phyloP scores from a whole-genome alignment of 2,888 invertebrate species.

The Caenorhabditis sulstoni region DNA sequence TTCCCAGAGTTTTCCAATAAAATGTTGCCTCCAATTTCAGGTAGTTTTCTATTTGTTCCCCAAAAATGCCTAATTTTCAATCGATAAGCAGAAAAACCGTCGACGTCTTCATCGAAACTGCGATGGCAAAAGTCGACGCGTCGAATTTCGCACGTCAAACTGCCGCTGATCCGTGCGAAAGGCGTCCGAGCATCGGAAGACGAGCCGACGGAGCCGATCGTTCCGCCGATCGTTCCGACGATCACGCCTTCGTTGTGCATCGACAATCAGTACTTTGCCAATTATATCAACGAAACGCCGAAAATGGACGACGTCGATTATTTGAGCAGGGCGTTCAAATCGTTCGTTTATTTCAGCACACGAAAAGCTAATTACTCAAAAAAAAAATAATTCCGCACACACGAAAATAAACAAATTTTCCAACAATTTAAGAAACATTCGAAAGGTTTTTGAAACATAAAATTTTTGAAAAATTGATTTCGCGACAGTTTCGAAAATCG shows the following conservation, averaged over 20 bases:
- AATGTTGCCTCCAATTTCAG: slow-evolving; percentile 50
- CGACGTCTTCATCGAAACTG: slow-evolving; percentile 16
- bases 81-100: no score
- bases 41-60: slow-evolving; percentile 5
- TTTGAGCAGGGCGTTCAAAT: slow-evolving; percentile 35
- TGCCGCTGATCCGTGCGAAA: slow-evolving; percentile 32
- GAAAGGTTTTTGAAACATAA: no score
- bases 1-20: not conserved
- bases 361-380: not conserved
- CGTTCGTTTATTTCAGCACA: slow-evolving; percentile 36
- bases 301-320: slow-evolving; percentile 40
- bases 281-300: slow-evolving; percentile 39
- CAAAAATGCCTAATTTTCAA: no score
- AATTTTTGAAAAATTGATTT: no score
- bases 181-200: not conserved
- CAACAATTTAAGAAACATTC: no score
- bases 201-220: slow-evolving; percentile 1
- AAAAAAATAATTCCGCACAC: no score
- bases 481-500: no score
- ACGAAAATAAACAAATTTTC: no score
- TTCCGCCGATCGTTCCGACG: slow-evolving; percentile 17
- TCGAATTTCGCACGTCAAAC: slow-evolving; percentile 46
- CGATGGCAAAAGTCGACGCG: slow-evolving; percentile 50
- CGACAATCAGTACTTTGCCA: slow-evolving; percentile 45
- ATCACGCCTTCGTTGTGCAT: slow-evolving; percentile 47